Percentiles rank a stretch among this genome's conserved stretches.
Conservation (phyloP, 2,888 invertebrate species). For the Beris morrisii region DNA sequence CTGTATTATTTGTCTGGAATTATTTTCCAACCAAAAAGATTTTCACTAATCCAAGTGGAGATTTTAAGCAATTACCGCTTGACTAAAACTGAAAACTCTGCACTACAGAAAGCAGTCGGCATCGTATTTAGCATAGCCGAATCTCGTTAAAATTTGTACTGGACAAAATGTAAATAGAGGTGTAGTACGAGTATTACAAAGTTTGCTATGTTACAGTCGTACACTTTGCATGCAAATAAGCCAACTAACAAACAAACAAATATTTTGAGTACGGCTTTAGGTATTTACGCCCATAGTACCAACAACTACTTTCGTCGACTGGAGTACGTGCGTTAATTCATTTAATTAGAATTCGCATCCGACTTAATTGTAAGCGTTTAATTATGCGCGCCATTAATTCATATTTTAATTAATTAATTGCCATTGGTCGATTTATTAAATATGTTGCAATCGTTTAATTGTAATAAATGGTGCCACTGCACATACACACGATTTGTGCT, state of each 20-base stretch:
- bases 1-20: slow-evolving; percentile 13
- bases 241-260: slow-evolving; percentile 14
- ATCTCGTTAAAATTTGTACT: slow-evolving; percentile 27
- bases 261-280: slow-evolving; percentile 23
- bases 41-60: slow-evolving; percentile 17
- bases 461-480: slow-evolving; percentile 34
- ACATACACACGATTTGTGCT: slow-evolving; percentile 25
- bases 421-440: slow-evolving; percentile 38
- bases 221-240: background rate
- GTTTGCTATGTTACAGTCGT: background rate
- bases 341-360: slow-evolving; percentile 37
- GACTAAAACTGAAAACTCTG: background rate
- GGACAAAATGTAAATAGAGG: slow-evolving; percentile 16
- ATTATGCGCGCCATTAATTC: slow-evolving; percentile 38
- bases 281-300: background rate
- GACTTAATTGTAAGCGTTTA: slow-evolving; percentile 38
- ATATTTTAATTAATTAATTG: slow-evolving; percentile 39
- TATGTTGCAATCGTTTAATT: slow-evolving; percentile 39
- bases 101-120: background rate
- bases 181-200: background rate
- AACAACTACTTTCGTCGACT: slow-evolving; percentile 18
- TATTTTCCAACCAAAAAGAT: slow-evolving; percentile 26
- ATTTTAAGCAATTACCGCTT: slow-evolving; percentile 13
- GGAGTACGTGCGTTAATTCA: slow-evolving; percentile 33
- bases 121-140: background rate